Evolutionary conservation across 2,113 vertebrate species (phyloP).

Genomic region (Phylloscopus trochiloides): DNA sequence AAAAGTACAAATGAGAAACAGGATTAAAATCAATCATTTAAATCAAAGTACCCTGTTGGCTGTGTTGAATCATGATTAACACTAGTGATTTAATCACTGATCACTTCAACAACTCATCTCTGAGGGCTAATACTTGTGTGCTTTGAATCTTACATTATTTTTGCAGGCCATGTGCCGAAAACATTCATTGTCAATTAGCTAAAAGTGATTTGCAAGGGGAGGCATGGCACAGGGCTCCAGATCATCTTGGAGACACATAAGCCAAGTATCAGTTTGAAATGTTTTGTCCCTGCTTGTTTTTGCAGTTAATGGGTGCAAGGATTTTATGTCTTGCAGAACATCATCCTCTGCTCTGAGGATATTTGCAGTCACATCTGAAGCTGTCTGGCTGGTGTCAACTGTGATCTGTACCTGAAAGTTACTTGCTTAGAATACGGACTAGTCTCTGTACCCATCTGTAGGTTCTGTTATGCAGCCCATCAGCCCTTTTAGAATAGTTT

Average conservation of each 20-base stretch:
- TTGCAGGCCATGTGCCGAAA: not conserved
- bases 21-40: conserved; percentile 8
- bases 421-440: not conserved
- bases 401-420: not conserved
- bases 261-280: not conserved
- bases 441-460: not conserved
- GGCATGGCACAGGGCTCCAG: not conserved
- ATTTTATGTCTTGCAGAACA: not conserved
- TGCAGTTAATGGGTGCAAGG: not conserved
- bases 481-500: not conserved
- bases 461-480: not conserved
- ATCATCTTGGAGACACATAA: not conserved
- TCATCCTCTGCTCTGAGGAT: not conserved
- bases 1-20: conserved; percentile 30
- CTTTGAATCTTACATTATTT: not conserved
- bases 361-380: not conserved
- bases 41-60: not conserved
- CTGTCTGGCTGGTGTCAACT: not conserved
- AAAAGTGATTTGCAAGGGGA: not conserved
- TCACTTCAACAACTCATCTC: not conserved
- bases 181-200: not conserved
- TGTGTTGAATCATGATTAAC: not conserved
- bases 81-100: conserved; percentile 4
- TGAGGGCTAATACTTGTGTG: not conserved
- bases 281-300: not conserved